A percentile compares a stretch with the other conserved stretches of the same genome.
These are phyloP conservation scores for Drosophila subsilvestris DNA, from an alignment of 2,888 invertebrate genomes.

Conservation along the genomic window DNA sequence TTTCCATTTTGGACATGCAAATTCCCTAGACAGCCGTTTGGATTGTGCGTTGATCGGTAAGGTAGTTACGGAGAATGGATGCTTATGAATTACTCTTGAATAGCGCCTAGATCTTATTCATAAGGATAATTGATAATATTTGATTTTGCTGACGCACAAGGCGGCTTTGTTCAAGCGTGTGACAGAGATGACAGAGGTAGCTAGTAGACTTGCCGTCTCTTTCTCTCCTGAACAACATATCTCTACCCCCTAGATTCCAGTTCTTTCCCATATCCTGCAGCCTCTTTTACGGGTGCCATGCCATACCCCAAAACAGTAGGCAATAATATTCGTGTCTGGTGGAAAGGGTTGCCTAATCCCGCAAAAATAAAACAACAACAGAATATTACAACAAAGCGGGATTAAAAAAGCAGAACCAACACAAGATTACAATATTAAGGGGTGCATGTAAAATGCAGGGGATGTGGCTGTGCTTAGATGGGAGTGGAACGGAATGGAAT, in stretches of 20 bases:
- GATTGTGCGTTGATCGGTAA: too few relatives aligned
- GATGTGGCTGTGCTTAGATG: background rate
- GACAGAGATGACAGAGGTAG: background rate
- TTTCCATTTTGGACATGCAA: too few relatives aligned
- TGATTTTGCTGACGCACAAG: constrained; percentile 29
- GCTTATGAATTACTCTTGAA: background rate
- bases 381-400: constrained; percentile 61
- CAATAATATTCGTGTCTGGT: background rate
- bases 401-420: constrained; percentile 62
- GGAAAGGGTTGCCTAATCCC: constrained; percentile 39
- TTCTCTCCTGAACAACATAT: background rate
- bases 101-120: background rate
- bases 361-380: constrained; percentile 27
- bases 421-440: constrained; percentile 57
- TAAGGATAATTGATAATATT: background rate
- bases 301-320: constrained; percentile 19
- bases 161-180: background rate
- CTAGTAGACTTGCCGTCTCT: constrained; percentile 32
- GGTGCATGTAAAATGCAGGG: constrained; percentile 1
- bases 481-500: constrained; percentile 4
- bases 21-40: too few relatives aligned
- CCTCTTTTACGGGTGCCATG: background rate
- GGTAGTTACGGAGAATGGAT: too few relatives aligned
- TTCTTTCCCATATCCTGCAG: background rate
- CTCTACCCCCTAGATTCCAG: background rate